These are phyloP conservation scores for Podocnemis expansa DNA, from an alignment of 2,113 vertebrate genomes.

Conservation along the genomic window DNA sequence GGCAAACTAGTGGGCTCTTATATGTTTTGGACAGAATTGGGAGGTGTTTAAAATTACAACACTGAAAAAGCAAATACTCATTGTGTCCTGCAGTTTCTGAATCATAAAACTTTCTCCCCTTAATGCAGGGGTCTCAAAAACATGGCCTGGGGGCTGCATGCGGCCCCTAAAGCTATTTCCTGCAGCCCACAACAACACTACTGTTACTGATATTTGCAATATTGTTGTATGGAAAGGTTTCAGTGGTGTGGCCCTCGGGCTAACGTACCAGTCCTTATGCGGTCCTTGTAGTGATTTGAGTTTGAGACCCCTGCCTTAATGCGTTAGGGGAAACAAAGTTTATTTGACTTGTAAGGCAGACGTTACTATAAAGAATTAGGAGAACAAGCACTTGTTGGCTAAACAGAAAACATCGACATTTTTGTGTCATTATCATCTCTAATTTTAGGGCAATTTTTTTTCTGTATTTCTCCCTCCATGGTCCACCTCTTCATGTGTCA, in stretches of 20 bases:
- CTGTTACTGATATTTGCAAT: too few relatives aligned
- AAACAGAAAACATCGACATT: not conserved
- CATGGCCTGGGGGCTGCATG: too few relatives aligned
- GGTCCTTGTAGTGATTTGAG: too few relatives aligned
- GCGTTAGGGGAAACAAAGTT: not conserved
- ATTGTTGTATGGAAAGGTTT: too few relatives aligned
- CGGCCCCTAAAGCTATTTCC: too few relatives aligned
- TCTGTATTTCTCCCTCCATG: not conserved
- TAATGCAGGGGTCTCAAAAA: too few relatives aligned
- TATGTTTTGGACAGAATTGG: not conserved
- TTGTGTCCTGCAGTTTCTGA: not conserved
- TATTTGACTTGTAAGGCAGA: not conserved
- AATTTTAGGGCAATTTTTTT: not conserved
- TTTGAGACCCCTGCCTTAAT: too few relatives aligned
- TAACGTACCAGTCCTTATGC: too few relatives aligned
- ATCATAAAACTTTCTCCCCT: not conserved
- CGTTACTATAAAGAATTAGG: not conserved
- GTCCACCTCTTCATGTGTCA: not conserved
- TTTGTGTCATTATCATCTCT: not conserved
- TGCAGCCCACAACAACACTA: too few relatives aligned
- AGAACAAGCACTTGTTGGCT: not conserved
- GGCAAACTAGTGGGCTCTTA: constrained; percentile 18
- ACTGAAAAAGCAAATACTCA: not conserved
- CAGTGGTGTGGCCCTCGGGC: too few relatives aligned
- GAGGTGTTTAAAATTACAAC: not conserved